Conservation (phyloP, 2,113 vertebrate species). For the Rhinolophus ferrumequinum region DNA sequence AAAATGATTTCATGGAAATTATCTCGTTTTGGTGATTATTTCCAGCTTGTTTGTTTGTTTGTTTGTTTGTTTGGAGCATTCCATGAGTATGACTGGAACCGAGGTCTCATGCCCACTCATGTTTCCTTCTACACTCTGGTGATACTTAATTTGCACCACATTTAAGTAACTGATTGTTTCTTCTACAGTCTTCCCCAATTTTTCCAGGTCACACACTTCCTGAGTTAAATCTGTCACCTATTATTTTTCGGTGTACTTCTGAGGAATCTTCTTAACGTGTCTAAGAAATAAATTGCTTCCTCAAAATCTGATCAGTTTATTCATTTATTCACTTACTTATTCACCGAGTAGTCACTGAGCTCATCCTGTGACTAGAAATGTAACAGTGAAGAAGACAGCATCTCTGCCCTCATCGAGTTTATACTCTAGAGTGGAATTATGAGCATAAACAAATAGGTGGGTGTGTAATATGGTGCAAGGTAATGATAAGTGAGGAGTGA, state of each 20-base stretch:
- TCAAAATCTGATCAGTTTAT: neutral
- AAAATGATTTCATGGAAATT: neutral
- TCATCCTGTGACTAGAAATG: neutral
- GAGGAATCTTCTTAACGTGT: neutral
- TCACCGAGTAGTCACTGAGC: neutral
- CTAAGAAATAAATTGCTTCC: neutral
- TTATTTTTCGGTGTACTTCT: neutral
- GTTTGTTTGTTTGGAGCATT: neutral
- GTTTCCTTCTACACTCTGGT: neutral
- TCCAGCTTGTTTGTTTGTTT: neutral
- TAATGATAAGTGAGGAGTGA: neutral
- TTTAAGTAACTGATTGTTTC: neutral
- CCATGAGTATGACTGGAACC: neutral
- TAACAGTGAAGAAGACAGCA: neutral
- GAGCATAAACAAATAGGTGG: neutral
- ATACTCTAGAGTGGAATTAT: neutral
- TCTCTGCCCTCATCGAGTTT: neutral
- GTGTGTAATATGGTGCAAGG: neutral
- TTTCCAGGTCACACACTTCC: neutral
- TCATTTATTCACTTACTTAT: neutral
- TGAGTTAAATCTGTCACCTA: neutral
- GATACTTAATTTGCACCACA: neutral
- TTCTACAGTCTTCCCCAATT: neutral
- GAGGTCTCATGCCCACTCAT: neutral
- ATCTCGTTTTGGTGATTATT: neutral